Evolutionary conservation across 1,140 invertebrate genomes (phyloP).

Genomic region (Caerostris extrusa): DNA sequence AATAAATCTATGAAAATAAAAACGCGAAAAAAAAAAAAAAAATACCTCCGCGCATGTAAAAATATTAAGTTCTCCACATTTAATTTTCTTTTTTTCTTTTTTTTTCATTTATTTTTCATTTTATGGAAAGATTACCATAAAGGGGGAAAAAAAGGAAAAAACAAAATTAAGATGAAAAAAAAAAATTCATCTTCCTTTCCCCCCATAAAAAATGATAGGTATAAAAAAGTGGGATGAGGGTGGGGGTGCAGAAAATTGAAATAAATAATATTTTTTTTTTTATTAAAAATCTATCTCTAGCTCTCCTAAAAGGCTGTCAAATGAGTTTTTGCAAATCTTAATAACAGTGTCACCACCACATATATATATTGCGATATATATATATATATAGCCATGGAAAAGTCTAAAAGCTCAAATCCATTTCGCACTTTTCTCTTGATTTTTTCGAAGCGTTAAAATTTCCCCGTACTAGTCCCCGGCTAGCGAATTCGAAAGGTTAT

Average conservation of each 20-base stretch:
- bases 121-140: slow-evolving; percentile 63
- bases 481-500: slow-evolving; percentile 60
- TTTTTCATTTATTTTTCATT: slow-evolving; percentile 20
- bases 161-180: slow-evolving; percentile 27
- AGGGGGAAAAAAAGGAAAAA: slow-evolving; percentile 23
- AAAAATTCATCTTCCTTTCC: background rate
- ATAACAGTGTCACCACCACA: slow-evolving; percentile 75
- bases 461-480: background rate
- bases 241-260: background rate
- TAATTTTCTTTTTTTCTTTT: slow-evolving; percentile 45
- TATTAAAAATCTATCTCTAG: slow-evolving; percentile 54
- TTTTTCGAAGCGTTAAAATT: slow-evolving; percentile 71
- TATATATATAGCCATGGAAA: slow-evolving; percentile 37
- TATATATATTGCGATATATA: slow-evolving; percentile 63
- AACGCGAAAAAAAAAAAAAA: background rate
- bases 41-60: slow-evolving; percentile 53
- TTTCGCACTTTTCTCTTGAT: slow-evolving; percentile 68
- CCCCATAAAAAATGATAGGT: slow-evolving; percentile 57
- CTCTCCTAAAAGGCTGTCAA: slow-evolving; percentile 44
- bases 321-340: slow-evolving; percentile 71
- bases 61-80: slow-evolving; percentile 72
- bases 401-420: slow-evolving; percentile 65
- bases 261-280: slow-evolving; percentile 65
- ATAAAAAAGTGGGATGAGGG: background rate
- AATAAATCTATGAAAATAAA: slow-evolving; percentile 64